Percentiles rank a stretch among this genome's conserved stretches.
These are phyloP conservation scores for Marcusenius ussheri DNA, from an alignment of 2,113 vertebrate genomes.

Conservation along the genomic window DNA sequence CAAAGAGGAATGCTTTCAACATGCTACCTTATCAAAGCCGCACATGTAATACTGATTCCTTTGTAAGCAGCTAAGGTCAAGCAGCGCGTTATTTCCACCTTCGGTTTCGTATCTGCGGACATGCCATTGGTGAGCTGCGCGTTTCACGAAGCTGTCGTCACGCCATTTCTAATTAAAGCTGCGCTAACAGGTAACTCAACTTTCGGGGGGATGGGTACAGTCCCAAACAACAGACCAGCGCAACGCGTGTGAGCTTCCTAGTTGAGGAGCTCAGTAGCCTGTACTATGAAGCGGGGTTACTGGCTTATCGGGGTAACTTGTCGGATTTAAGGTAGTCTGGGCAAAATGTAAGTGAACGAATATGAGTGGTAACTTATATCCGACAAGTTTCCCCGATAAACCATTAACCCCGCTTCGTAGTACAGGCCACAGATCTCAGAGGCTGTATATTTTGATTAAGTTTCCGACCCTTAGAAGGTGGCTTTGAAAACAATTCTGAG, in stretches of 20 bases:
- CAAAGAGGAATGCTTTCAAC: not conserved
- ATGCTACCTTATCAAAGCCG: not conserved
- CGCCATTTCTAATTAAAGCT: conserved; percentile 3
- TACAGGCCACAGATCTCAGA: not conserved
- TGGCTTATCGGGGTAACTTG: no score
- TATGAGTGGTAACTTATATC: no score
- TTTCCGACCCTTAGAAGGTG: not conserved
- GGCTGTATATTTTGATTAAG: not conserved
- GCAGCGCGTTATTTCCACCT: not conserved
- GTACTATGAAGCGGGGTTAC: no score
- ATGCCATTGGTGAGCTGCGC: not conserved
- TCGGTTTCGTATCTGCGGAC: not conserved
- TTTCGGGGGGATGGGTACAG: not conserved
- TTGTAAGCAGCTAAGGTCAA: not conserved
- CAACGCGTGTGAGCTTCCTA: not conserved
- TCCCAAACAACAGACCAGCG: not conserved
- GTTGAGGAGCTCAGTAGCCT: not conserved
- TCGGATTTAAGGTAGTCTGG: no score
- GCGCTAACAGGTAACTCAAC: not conserved
- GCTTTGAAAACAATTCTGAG: not conserved
- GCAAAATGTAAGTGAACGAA: no score
- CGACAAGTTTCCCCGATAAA: no score
- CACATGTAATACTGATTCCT: not conserved
- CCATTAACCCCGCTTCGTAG: no score
- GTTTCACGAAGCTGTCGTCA: not conserved